Conservation (phyloP, 1,140 invertebrate genomes). For the Idris sp. region DNA sequence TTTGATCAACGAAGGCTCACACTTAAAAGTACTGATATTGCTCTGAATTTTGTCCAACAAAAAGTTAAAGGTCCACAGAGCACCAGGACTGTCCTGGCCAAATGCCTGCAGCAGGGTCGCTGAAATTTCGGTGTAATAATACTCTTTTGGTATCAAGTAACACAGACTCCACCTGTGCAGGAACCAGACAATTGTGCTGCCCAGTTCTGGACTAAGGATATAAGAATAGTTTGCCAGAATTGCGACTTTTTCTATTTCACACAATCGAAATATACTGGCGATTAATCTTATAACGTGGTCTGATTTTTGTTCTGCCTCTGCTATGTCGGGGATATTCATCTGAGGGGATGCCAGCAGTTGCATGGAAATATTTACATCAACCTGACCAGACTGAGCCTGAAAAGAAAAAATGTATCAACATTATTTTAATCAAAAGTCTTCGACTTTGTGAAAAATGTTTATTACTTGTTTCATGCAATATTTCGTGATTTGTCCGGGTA, state of each 20-base stretch:
- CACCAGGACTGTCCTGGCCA: slow-evolving; percentile 80
- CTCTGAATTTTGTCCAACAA: slow-evolving; percentile 81
- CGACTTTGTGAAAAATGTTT: too few relatives aligned
- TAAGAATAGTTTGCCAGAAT: slow-evolving; percentile 81
- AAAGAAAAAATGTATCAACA: slow-evolving; percentile 21
- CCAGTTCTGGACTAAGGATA: slow-evolving; percentile 89
- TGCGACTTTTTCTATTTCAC: slow-evolving; percentile 83
- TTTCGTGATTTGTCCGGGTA: slow-evolving; percentile 86
- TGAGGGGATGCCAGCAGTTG: slow-evolving; percentile 78
- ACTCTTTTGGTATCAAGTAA: slow-evolving; percentile 86
- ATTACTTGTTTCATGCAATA: slow-evolving; percentile 83
- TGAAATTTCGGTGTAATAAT: slow-evolving; percentile 83
- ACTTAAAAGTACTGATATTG: slow-evolving; percentile 80
- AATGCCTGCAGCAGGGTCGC: slow-evolving; percentile 80
- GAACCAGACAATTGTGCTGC: slow-evolving; percentile 88
- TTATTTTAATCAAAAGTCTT: too few relatives aligned
- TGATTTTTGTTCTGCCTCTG: slow-evolving; percentile 77
- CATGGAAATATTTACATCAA: slow-evolving; percentile 74
- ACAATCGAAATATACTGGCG: slow-evolving; percentile 82
- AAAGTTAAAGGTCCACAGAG: slow-evolving; percentile 81
- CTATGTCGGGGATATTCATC: slow-evolving; percentile 76
- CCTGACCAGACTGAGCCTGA: slow-evolving; percentile 64
- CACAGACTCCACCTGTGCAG: slow-evolving; percentile 86
- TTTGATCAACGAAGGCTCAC: slow-evolving; percentile 80
- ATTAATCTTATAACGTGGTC: slow-evolving; percentile 84